phyloP scores from a whole-genome alignment of 2,888 invertebrate genomes.

The Dicranocentrus wangi region DNA sequence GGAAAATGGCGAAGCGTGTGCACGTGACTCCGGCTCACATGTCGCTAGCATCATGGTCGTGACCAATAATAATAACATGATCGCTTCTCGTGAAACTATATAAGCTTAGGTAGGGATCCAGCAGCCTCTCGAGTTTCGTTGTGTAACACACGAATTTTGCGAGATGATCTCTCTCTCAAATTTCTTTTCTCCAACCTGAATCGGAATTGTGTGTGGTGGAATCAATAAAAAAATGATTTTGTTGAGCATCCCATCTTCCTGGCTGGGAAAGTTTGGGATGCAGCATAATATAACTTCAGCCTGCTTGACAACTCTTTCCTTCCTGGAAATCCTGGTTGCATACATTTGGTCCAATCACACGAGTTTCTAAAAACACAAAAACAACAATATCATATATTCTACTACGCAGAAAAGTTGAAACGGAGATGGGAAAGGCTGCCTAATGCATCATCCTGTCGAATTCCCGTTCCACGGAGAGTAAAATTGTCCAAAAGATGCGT shows the following conservation, averaged over 20 bases:
- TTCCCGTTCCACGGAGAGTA: neutral
- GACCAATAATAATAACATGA: neutral
- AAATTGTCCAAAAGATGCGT: too few relatives aligned
- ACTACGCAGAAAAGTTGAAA: neutral
- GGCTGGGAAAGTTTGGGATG: too few relatives aligned
- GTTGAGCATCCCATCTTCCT: too few relatives aligned
- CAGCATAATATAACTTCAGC: too few relatives aligned
- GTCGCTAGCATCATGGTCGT: neutral
- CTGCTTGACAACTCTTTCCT: too few relatives aligned
- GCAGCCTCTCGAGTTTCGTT: neutral
- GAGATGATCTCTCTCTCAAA: neutral
- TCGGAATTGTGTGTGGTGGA: neutral
- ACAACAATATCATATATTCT: too few relatives aligned
- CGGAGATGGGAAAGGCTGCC: neutral
- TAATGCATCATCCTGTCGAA: neutral
- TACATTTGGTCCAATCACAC: too few relatives aligned
- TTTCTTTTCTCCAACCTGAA: too few relatives aligned
- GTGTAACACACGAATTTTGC: neutral
- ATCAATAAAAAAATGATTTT: neutral
- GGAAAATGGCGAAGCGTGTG: neutral
- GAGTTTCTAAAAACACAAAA: too few relatives aligned
- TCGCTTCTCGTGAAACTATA: neutral
- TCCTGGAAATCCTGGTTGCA: too few relatives aligned
- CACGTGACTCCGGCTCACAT: conserved; percentile 5
- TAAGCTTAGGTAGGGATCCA: neutral